These are phyloP conservation scores for Aporrectodea caliginosa DNA, from an alignment of 1,140 invertebrate species.

Conservation along the genomic window DNA sequence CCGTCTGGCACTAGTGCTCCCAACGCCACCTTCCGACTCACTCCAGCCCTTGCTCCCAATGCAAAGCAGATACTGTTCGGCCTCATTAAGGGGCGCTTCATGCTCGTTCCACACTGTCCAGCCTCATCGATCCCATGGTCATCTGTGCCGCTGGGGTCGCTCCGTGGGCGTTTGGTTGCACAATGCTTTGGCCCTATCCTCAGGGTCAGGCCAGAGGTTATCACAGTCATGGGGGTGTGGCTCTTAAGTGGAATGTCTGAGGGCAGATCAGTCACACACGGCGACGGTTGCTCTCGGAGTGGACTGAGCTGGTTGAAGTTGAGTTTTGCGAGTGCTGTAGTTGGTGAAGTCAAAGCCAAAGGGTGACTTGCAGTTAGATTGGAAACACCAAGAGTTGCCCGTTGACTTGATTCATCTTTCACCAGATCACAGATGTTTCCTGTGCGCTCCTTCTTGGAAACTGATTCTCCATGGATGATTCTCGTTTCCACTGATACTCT, in stretches of 20 bases:
- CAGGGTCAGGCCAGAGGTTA: too few relatives aligned
- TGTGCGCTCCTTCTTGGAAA: conserved; percentile 12
- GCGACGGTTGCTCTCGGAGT: background rate
- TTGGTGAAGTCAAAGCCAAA: conserved; percentile 43
- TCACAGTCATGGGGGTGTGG: too few relatives aligned
- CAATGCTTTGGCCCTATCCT: background rate
- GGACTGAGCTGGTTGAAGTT: conserved; percentile 44
- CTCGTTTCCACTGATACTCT: background rate
- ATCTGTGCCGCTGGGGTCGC: background rate
- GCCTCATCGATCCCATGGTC: background rate
- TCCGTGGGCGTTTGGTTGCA: conserved; percentile 20
- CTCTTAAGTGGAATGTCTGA: too few relatives aligned
- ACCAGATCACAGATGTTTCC: background rate
- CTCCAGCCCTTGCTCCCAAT: conserved; percentile 14
- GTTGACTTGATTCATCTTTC: background rate
- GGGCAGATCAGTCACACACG: background rate
- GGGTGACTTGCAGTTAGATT: background rate
- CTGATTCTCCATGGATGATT: background rate
- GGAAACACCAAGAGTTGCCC: background rate
- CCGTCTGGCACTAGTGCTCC: too few relatives aligned
- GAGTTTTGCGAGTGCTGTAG: conserved; percentile 54
- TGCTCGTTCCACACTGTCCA: conserved; percentile 43
- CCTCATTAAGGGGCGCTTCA: conserved; percentile 44
- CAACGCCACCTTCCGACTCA: too few relatives aligned
- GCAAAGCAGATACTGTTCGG: conserved; percentile 54